Evolutionary conservation across 2,888 invertebrate genomes (phyloP).

Genomic region (Platynereis dumerilii): DNA sequence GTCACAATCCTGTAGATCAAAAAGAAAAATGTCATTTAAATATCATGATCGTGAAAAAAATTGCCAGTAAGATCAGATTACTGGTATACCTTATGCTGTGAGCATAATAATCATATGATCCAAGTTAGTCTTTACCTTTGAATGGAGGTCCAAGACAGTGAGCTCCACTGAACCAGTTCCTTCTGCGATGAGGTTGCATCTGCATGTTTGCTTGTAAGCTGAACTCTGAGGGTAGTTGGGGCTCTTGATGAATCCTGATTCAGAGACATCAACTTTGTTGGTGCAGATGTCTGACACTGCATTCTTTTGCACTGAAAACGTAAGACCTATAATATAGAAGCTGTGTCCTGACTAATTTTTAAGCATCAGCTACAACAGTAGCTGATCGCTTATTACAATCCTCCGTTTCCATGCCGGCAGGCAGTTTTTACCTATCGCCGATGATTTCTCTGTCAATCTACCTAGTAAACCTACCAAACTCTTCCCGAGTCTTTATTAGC

Average conservation of each 20-base stretch:
- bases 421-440: too few relatives aligned
- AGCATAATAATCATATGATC: too few relatives aligned
- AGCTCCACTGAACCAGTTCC: conserved; percentile 17
- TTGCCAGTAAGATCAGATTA: too few relatives aligned
- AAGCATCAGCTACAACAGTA: too few relatives aligned
- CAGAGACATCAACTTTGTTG: not conserved
- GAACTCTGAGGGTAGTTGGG: conserved; percentile 26
- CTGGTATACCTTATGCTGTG: not conserved
- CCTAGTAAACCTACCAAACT: too few relatives aligned
- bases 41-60: not conserved
- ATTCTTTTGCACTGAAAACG: conserved; percentile 22
- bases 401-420: too few relatives aligned
- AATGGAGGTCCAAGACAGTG: conserved; percentile 23
- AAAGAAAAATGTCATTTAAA: not conserved
- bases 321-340: too few relatives aligned
- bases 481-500: too few relatives aligned
- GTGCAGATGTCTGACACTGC: conserved; percentile 28
- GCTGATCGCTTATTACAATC: too few relatives aligned
- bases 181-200: conserved; percentile 19
- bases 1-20: conserved; percentile 7
- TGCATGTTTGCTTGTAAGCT: conserved; percentile 18
- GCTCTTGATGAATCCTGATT: conserved; percentile 23
- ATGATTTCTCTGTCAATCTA: too few relatives aligned
- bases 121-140: too few relatives aligned
- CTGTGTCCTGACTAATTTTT: too few relatives aligned